Percentiles rank a stretch among this genome's conserved stretches.
These are phyloP conservation scores for Orbicella faveolata DNA, from an alignment of 64 coral and sea anemone genomes.

Conservation along the genomic window DNA sequence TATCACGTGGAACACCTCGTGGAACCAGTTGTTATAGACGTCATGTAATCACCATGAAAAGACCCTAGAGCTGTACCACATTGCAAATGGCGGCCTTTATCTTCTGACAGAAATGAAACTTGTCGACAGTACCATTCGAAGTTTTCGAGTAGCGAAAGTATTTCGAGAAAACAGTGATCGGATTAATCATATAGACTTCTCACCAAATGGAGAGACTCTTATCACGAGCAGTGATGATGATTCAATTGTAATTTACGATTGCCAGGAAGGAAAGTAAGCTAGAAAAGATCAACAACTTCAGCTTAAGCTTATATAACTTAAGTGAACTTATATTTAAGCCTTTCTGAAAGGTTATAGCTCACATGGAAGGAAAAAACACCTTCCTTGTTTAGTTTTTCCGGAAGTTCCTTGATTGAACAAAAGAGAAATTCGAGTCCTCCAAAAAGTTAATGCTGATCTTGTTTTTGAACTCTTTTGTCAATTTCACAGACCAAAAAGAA, in stretches of 20 bases:
- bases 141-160: constrained; percentile 91
- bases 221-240: constrained; percentile 98
- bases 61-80: not conserved
- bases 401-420: no score
- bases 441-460: not conserved
- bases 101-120: constrained; percentile 74
- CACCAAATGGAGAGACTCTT: constrained; percentile 89
- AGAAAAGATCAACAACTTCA: not conserved
- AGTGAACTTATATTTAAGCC: not conserved
- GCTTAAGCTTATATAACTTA: not conserved
- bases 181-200: constrained; percentile 91
- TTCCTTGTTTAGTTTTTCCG: no score
- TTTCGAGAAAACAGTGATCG: constrained; percentile 98
- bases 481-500: constrained; percentile 81
- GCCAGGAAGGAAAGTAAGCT: constrained; percentile 94
- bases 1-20: no score
- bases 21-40: not conserved
- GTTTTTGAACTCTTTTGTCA: not conserved
- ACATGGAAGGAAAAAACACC: no score
- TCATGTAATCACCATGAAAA: not conserved
- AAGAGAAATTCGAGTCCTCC: not conserved
- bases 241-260: constrained; percentile 98
- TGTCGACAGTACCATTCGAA: constrained; percentile 82
- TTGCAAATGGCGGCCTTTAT: not conserved
- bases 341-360: no score